Evolutionary conservation across 2,888 invertebrate species (phyloP).

Genomic region (Meiosimyza decipiens): DNA sequence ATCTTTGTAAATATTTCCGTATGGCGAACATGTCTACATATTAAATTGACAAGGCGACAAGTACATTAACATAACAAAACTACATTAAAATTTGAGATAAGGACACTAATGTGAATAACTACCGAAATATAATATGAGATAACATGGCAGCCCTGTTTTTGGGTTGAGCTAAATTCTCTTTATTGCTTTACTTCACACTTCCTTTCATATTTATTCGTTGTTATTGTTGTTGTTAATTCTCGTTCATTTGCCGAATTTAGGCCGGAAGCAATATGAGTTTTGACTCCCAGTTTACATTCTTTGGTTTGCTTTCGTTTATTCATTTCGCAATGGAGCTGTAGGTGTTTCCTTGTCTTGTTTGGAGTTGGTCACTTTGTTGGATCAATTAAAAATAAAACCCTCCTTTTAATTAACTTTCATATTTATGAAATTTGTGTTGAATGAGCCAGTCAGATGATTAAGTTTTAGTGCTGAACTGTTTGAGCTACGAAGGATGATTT

Average conservation of each 20-base stretch:
- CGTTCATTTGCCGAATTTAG: constrained; percentile 22
- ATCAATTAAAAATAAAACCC: constrained; percentile 18
- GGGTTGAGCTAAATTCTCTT: constrained; percentile 21
- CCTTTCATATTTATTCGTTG: not conserved
- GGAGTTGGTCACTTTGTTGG: constrained; percentile 2
- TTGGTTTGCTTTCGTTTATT: not conserved
- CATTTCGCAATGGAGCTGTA: constrained; percentile 1
- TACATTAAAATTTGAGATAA: not conserved
- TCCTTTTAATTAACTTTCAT: constrained; percentile 3
- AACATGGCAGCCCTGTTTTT: not conserved
- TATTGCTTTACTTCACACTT: not conserved
- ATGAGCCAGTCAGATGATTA: too few species aligned
- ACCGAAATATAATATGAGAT: not conserved
- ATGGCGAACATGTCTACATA: too few species aligned
- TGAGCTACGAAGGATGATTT: too few species aligned
- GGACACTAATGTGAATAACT: too few species aligned
- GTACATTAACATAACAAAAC: too few species aligned
- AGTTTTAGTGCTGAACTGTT: too few species aligned
- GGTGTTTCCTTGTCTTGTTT: constrained; percentile 14
- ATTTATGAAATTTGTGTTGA: too few species aligned
- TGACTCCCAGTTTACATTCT: not conserved
- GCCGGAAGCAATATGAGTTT: constrained; percentile 26
- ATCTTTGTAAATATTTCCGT: too few species aligned
- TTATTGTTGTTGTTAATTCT: constrained; percentile 19
- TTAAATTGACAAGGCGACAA: too few species aligned